Base-by-base conservation (phyloP, 2,888 invertebrate species). In the Neuroscelio doddi region DNA sequence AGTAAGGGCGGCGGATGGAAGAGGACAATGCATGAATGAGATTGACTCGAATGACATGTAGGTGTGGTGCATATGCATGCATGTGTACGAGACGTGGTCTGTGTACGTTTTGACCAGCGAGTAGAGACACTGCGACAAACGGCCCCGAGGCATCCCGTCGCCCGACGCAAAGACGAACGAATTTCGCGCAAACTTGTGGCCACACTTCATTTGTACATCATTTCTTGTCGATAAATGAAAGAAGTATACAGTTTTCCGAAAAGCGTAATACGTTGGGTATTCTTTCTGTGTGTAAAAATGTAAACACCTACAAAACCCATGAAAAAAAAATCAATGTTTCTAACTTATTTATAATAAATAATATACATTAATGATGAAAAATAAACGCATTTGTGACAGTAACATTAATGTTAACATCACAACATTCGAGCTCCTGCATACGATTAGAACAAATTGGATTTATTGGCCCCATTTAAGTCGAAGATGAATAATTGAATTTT, bases 161-260 rank as follows among this genome's bases (percentile, higher is more conserved):
- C 64, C 64, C 62, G 62, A 59, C 51, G 61, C 52, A 62, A 59
- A 62, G 41, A 69, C 41, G 68, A 74, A 59, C 67, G 74, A 74
- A 70, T 73, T 74, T 66, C 64, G 69, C 67, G 76, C 68, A 75
- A 75, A 75, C 78, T 77, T 76, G 85, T 84, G 84, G 85, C 84
- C 85, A 85, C 83, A 86, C 85, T 86, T 86, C 84, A 87, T 87
- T 87, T 87, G 86, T 87, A 87, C 86, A 86, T 85, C 85, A 86
- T 86, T 86, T 86, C 85, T 87, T 86, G 85, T 86, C 86, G 32
- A 83, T 83, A 68, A 69, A 70, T 63, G 70, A 73, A 73, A 74
- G 77, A 83, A 86, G 82, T 86, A 86, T 85, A 86, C 85, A 86
- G 84, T 86, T 86, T 86, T 86, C 85, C 61, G 61, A 61, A 21